phyloP scores from a whole-genome alignment of 2,113 vertebrate genomes.

The Meles meles region DNA sequence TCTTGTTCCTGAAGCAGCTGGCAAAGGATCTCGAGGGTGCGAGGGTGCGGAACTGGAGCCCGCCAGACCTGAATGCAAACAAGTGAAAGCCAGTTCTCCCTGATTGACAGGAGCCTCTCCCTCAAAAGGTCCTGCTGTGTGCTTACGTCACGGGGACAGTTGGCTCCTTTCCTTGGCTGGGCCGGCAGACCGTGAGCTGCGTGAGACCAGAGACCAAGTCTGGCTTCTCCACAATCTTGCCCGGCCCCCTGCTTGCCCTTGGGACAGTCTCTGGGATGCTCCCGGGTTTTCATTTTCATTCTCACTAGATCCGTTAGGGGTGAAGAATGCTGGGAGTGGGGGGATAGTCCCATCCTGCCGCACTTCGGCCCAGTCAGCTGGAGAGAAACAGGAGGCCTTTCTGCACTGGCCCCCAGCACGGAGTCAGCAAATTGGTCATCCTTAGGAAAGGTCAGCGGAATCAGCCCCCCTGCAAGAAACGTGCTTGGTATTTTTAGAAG shows the following conservation, averaged over 20 bases:
- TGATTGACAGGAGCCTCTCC: neutral
- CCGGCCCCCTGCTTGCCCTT: neutral
- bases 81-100: neutral
- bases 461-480: slow-evolving; percentile 47
- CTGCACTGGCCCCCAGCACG: neutral
- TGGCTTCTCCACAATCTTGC: neutral
- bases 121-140: neutral
- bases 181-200: neutral
- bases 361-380: neutral
- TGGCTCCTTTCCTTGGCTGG: too few species aligned
- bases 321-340: neutral
- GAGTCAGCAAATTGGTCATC: slow-evolving; percentile 56
- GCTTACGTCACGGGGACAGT: neutral
- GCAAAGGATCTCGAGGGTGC: neutral
- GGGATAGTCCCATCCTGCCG: neutral
- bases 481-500: slow-evolving; percentile 61
- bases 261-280: neutral
- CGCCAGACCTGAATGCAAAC: neutral
- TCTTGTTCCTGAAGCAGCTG: neutral
- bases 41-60: neutral
- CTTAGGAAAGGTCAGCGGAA: slow-evolving; percentile 69
- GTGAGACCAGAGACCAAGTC: neutral
- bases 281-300: neutral
- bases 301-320: neutral
- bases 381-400: neutral